These are phyloP conservation scores for Anas platyrhynchos DNA, from an alignment of 2,113 vertebrate species.

Conservation along the genomic window DNA sequence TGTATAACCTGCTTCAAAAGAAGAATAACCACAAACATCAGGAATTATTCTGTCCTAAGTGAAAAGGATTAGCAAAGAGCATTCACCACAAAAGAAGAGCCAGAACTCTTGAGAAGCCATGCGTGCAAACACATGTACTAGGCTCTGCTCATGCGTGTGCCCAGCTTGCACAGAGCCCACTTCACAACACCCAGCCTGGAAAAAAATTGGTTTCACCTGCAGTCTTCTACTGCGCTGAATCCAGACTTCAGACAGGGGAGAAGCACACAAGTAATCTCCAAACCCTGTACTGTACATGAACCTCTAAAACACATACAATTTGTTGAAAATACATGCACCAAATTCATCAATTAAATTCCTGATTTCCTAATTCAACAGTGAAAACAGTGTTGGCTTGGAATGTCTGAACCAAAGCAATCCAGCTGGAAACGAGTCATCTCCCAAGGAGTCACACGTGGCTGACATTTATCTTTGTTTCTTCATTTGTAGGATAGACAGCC, in stretches of 20 bases:
- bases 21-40: neutral
- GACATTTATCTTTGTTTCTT: slow-evolving; percentile 1
- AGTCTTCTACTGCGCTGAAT: neutral
- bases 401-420: neutral
- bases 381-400: neutral
- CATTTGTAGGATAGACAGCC: neutral
- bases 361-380: neutral
- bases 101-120: neutral
- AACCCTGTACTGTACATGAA: neutral
- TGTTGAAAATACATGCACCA: neutral
- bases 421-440: neutral
- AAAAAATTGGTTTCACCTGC: neutral
- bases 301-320: neutral
- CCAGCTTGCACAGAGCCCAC: fast-evolving
- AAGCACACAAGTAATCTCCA: neutral
- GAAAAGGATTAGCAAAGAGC: neutral
- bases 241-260: neutral
- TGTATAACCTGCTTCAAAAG: neutral
- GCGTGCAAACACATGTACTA: fast-evolving
- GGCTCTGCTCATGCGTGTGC: neutral
- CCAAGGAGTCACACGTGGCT: neutral
- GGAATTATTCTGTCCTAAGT: neutral
- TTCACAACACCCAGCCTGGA: neutral
- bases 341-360: neutral
- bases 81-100: neutral